Conservation (phyloP, 2,797 vertebrate species). For the Knipowitschia caucasica region DNA sequence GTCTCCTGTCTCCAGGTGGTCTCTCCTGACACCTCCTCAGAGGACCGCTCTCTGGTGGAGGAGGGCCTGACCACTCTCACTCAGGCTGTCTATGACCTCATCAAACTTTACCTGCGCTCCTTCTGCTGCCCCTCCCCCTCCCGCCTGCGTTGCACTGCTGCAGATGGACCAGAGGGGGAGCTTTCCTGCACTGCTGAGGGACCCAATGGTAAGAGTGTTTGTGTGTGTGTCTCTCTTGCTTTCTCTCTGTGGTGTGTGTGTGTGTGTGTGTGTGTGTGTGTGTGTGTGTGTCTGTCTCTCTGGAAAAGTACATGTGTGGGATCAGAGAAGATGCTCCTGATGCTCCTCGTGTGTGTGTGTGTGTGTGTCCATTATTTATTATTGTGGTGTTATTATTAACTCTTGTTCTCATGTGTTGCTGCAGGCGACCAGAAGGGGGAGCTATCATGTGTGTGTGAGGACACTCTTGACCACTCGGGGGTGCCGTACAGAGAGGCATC, state of each 20-base stretch:
- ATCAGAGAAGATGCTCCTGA: too few relatives aligned
- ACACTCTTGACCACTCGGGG: slow-evolving; percentile 35
- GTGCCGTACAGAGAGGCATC: slow-evolving; percentile 81
- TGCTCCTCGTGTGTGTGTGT: too few relatives aligned
- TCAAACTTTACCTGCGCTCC: slow-evolving; percentile 82
- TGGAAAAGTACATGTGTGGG: too few relatives aligned
- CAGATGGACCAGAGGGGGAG: slow-evolving; percentile 42
- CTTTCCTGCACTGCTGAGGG: too few relatives aligned
- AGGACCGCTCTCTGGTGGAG: slow-evolving; percentile 76
- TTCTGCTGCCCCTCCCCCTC: slow-evolving; percentile 62
- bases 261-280: too few relatives aligned
- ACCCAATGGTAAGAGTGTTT: too few relatives aligned
- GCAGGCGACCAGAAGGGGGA: slow-evolving; percentile 41
- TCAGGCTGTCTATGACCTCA: slow-evolving; percentile 83
- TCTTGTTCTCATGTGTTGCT: too few relatives aligned
- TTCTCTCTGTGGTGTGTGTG: too few relatives aligned
- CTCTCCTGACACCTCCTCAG: slow-evolving; percentile 65
- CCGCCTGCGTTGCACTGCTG: not conserved
- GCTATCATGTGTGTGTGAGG: slow-evolving; percentile 18
- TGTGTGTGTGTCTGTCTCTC: too few relatives aligned
- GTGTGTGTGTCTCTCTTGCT: too few relatives aligned
- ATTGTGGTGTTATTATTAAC: too few relatives aligned
- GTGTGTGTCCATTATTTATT: too few relatives aligned
- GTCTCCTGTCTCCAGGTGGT: not conserved
- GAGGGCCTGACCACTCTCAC: slow-evolving; percentile 81